Evolutionary conservation across 2,888 invertebrate genomes (phyloP).

Genomic region (Ennomos erosarius): DNA sequence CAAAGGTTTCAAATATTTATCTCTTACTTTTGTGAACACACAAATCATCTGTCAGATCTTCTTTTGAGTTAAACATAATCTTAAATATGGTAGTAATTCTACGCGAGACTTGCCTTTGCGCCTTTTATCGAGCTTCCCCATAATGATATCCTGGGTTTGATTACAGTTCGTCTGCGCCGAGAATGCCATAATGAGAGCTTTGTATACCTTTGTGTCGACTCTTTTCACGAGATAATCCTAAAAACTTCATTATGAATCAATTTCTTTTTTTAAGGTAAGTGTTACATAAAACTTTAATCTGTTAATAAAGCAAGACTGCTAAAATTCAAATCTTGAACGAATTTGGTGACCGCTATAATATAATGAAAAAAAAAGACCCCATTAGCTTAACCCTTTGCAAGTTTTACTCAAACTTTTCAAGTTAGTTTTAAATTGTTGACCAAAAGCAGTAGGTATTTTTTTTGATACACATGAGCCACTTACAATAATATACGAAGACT

Average conservation of each 20-base stretch:
- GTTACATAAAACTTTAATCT: background rate
- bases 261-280: background rate
- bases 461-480: conserved; percentile 40
- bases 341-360: too few relatives aligned
- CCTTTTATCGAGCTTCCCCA: conserved; percentile 96
- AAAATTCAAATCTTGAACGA: too few relatives aligned
- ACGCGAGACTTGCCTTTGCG: conserved; percentile 87
- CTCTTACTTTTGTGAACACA: too few relatives aligned
- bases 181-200: conserved; percentile 95
- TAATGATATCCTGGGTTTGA: conserved; percentile 97
- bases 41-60: too few relatives aligned
- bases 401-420: too few relatives aligned
- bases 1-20: too few relatives aligned
- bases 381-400: too few relatives aligned
- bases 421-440: too few relatives aligned
- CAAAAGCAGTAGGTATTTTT: too few relatives aligned
- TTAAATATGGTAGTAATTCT: too few relatives aligned
- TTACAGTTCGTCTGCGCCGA: conserved; percentile 97
- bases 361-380: too few relatives aligned
- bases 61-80: too few relatives aligned
- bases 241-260: background rate
- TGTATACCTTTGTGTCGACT: conserved; percentile 91
- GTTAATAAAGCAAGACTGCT: conserved; percentile 16
- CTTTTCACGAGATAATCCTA: conserved; percentile 92
- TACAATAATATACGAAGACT: conserved; percentile 94